Conservation (phyloP, 2,113 vertebrate species). For the Poeciliopsis turrubarensis region DNA sequence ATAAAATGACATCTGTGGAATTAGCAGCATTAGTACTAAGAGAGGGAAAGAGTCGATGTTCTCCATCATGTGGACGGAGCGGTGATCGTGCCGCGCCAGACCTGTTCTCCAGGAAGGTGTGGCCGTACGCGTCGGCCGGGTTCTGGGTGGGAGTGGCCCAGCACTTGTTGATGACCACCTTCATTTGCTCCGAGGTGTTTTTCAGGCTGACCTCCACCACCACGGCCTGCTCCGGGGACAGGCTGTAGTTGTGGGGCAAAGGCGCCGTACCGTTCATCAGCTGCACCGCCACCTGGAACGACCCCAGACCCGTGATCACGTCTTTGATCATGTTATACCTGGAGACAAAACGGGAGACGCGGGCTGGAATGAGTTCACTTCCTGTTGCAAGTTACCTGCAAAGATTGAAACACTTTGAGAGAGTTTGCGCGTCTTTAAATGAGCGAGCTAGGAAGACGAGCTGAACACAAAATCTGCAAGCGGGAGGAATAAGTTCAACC, state of each 20-base stretch:
- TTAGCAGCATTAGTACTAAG: no score
- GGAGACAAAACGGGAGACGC: slow-evolving; percentile 15
- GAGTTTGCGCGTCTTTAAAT: background rate
- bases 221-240: slow-evolving; percentile 83
- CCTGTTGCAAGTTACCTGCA: background rate
- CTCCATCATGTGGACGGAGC: no score
- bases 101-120: slow-evolving; percentile 87
- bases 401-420: background rate
- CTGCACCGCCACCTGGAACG: slow-evolving; percentile 84
- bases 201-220: slow-evolving; percentile 86
- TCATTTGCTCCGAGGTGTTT: slow-evolving; percentile 78
- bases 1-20: background rate
- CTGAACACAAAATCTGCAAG: background rate
- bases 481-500: no score
- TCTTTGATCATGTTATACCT: slow-evolving; percentile 83
- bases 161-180: slow-evolving; percentile 86
- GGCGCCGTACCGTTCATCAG: slow-evolving; percentile 81
- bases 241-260: slow-evolving; percentile 81
- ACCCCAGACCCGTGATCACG: slow-evolving; percentile 79
- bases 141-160: slow-evolving; percentile 87
- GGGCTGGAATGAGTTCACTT: background rate
- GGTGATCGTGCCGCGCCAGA: slow-evolving; percentile 38
- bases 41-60: background rate
- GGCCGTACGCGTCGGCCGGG: slow-evolving; percentile 55
- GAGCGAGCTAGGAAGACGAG: background rate